Conservation (phyloP, 2,797 vertebrate genomes). For the Falco naumanni region DNA sequence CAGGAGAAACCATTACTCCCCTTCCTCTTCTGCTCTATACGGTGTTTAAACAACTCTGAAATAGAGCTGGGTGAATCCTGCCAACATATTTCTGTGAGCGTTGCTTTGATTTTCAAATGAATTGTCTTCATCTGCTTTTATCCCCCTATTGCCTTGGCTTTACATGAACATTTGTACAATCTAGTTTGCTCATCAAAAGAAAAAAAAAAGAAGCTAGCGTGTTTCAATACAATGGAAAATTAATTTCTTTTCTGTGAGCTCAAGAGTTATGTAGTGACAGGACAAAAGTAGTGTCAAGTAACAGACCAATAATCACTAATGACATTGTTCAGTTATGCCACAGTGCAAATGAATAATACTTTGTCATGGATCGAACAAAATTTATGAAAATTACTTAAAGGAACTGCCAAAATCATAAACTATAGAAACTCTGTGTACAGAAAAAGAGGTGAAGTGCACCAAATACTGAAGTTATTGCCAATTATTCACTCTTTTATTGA, state of each 20-base stretch:
- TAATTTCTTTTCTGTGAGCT: neutral
- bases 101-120: conserved; percentile 65
- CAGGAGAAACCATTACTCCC: conserved; percentile 39
- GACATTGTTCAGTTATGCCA: neutral
- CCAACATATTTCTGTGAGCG: conserved; percentile 60
- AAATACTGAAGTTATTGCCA: neutral
- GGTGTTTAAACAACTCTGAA: conserved; percentile 52
- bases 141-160: conserved; percentile 42
- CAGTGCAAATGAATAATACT: neutral
- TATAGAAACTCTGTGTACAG: neutral
- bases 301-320: conserved; percentile 23
- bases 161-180: conserved; percentile 38
- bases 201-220: neutral
- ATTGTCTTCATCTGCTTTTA: conserved; percentile 68
- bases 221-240: conserved; percentile 43
- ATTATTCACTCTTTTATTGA: neutral
- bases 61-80: conserved; percentile 49
- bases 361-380: neutral
- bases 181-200: conserved; percentile 26
- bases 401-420: neutral
- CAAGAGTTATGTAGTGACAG: conserved; percentile 3
- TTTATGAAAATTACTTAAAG: neutral
- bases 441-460: neutral
- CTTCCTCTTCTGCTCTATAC: conserved; percentile 13
- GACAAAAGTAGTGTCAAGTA: neutral